Evolutionary conservation across 2,888 invertebrate genomes (phyloP), one percentile per base, ranked within the genome.

Genomic region (Pandemis cinnamomeana): DNA sequence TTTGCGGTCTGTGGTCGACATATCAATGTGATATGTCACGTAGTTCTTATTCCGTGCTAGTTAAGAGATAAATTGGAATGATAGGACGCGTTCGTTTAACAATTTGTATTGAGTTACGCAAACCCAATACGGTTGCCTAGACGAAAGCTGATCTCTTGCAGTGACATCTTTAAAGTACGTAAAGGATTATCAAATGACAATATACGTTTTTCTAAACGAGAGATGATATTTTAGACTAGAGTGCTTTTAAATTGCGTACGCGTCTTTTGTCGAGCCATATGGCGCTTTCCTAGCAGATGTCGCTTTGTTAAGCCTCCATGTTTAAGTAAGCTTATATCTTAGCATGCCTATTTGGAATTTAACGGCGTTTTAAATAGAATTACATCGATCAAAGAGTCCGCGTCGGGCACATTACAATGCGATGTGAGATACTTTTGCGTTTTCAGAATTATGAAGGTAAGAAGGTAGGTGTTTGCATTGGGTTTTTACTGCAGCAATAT

Each of bases 121-220:
- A 93, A 92, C 91, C 86, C 86, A 89, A 91, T 91, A 92, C 91
- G 89, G 89, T 91, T 91, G 90, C 84, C 86, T 90, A 87, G 89
- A 86, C 85, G 93, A 93, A 94, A 94, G 91, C 89, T 92, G 93
- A 94, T 93, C 91, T 92, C 87, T 89, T 87, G 83, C 87, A 84
- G 90, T 94, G 94, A 94, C 94, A 94, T 94, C 91, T 91, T 90
- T 84, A 85, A 86, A 86, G 89, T 89, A 88, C 86, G 90, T 91
- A 93, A 94, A 94, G 94, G 94, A 92, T 94, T 94, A 94, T 94
- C 92, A 87, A 90, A 93, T 93, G 92, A 93, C 93, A 92, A 90
- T 90, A 85, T 87, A 83, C 79, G 80, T 90, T 92, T 92, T 93
- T 94, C 80, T 83, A 84, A 88, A 88, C 86, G 86, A 85, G 80